Percentiles rank a stretch among this genome's conserved stretches.
These are phyloP conservation scores for Emydocephalus ijimae DNA, from an alignment of 2,113 vertebrate genomes.

Conservation along the genomic window DNA sequence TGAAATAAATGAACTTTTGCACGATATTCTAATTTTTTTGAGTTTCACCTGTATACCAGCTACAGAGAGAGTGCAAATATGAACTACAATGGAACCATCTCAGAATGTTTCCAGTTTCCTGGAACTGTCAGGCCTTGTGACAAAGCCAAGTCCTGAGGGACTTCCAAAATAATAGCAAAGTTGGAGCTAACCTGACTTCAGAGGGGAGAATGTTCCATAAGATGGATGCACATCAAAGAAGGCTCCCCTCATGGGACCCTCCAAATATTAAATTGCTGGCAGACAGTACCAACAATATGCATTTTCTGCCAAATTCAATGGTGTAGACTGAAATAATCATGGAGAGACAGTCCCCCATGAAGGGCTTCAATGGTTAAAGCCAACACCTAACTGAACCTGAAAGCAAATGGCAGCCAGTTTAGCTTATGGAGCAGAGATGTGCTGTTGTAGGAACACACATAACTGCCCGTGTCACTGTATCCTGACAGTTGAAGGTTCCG, in stretches of 20 bases:
- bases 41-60: too few species aligned
- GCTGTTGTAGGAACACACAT: background rate
- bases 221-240: background rate
- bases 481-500: background rate
- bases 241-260: background rate
- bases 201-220: background rate
- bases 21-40: too few species aligned
- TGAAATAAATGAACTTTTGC: too few species aligned
- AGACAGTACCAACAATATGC: background rate
- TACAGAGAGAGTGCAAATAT: background rate
- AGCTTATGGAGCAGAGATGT: background rate
- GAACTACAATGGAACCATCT: background rate
- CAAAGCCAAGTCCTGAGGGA: background rate
- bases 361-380: background rate
- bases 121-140: background rate
- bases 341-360: background rate
- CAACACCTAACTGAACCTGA: background rate
- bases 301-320: background rate
- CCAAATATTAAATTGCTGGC: background rate
- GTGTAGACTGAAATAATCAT: background rate
- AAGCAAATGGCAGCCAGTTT: background rate
- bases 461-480: background rate
- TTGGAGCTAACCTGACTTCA: background rate
- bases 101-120: background rate
- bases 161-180: background rate